Evolutionary conservation across 2,888 invertebrate genomes (phyloP), one percentile per base, ranked within the genome.

Genomic region (Netelia inedita): DNA sequence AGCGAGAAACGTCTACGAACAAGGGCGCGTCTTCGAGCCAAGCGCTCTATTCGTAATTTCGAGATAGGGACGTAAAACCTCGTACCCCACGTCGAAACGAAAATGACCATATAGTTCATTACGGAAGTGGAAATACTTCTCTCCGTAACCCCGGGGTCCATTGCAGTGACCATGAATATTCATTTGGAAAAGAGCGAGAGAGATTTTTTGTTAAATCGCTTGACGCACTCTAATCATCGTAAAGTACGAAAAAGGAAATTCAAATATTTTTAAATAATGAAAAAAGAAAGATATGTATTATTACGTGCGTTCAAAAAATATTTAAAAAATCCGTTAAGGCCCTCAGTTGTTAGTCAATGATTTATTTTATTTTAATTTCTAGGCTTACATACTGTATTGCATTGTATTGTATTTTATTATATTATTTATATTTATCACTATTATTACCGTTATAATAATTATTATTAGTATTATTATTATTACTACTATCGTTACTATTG

Each of bases 11-110:
- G 11, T 66, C 43, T 19, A 11, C 66, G 66, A 66, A 46, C 46
- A 11, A 46, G 11, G 19, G 43, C 19, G 59, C 59, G 21, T 11
- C 66, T 66, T 43, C 14, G 16, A 66, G 43, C 41, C 10, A 10
- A 14, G 1, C 43, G 43, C 66, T 41, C 66, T 11, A 11, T 66
- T 66, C 66, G 46, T 66, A 66, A 66, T 66, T 46, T 23, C 66
- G 66, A 21, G 14, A 66, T 41, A 41, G 65, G 16, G 46, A 14
- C 46, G 46, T 46, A 46, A 46, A 46, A 46, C 11, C 41, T 43
- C 11, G 21, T 21, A 11, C 10, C 41, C 9, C 66, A 41, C 41
- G 14, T 43, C 66, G 21, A 66, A 66, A 43, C 43, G 43, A 66
- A 66, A 10, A 43, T 21, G 41, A 43, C 66, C 14, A 14, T 46